Percentiles rank a stretch among this genome's conserved stretches.
phyloP scores from a whole-genome alignment of 2,888 invertebrate genomes.

The Rambutsinella grinnellia region DNA sequence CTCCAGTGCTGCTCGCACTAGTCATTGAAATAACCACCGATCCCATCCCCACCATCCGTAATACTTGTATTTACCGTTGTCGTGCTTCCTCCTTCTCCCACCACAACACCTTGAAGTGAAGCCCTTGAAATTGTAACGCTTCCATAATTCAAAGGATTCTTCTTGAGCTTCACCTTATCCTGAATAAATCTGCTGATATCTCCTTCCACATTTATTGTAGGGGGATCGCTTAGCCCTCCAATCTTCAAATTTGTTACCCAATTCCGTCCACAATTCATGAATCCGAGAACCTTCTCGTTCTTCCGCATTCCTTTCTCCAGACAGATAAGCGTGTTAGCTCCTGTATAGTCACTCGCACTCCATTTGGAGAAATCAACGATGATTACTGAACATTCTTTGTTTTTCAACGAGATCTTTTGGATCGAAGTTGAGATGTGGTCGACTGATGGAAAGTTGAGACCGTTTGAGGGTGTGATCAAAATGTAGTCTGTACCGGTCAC shows the following conservation, averaged over 20 bases:
- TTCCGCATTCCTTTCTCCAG: constrained; percentile 62
- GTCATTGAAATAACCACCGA: constrained; percentile 24
- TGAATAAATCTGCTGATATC: constrained; percentile 14
- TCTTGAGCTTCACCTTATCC: background rate
- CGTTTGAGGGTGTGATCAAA: constrained; percentile 50
- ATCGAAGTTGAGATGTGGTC: constrained; percentile 58
- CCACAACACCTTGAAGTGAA: constrained; percentile 11
- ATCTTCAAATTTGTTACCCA: constrained; percentile 54
- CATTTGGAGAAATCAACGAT: constrained; percentile 60
- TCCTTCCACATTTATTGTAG: constrained; percentile 6
- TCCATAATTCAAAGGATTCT: background rate
- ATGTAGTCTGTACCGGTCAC: constrained; percentile 47
- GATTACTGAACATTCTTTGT: constrained; percentile 45
- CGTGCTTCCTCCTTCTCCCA: background rate
- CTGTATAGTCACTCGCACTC: constrained; percentile 62
- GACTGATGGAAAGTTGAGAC: constrained; percentile 61
- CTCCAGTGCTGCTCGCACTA: background rate
- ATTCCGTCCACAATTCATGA: constrained; percentile 45
- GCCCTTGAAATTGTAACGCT: background rate
- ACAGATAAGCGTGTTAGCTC: constrained; percentile 58
- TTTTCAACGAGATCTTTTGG: constrained; percentile 57
- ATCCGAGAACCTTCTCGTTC: constrained; percentile 48
- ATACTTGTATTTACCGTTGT: background rate
- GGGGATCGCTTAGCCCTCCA: constrained; percentile 58
- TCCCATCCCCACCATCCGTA: constrained; percentile 1